A percentile compares a stretch with the other conserved stretches of the same genome.
phyloP scores from a whole-genome alignment of 2,888 invertebrate genomes.

The Palloptera scutellata region DNA sequence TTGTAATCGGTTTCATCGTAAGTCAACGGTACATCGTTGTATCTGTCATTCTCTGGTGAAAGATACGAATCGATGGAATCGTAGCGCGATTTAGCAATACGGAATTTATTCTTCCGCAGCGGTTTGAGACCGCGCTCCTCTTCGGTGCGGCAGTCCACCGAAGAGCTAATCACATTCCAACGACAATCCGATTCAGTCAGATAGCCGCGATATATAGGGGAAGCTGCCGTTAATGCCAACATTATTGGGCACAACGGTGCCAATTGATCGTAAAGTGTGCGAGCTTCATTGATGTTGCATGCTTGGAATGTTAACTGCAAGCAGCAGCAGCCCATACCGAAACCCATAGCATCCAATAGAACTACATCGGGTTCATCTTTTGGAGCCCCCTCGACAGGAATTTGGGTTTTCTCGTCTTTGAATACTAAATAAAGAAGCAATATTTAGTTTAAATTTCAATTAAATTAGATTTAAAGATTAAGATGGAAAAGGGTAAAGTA shows the following conservation, averaged over 20 bases:
- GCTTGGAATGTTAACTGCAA: slow-evolving; percentile 93
- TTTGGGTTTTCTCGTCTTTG: slow-evolving; percentile 85
- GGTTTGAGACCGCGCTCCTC: slow-evolving; percentile 88
- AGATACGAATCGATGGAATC: slow-evolving; percentile 98
- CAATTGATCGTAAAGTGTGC: slow-evolving; percentile 95
- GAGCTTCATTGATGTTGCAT: slow-evolving; percentile 94
- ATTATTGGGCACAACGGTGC: slow-evolving; percentile 97
- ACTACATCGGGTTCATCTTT: slow-evolving; percentile 87
- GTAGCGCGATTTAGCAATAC: slow-evolving; percentile 93
- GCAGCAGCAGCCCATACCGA: slow-evolving; percentile 99
- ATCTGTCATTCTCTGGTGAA: slow-evolving; percentile 85
- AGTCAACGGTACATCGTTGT: slow-evolving; percentile 92
- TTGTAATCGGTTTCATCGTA: slow-evolving; percentile 86
- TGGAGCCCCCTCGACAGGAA: slow-evolving; percentile 83
- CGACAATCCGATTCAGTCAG: slow-evolving; percentile 96
- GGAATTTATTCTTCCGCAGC: slow-evolving; percentile 77
- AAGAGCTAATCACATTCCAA: slow-evolving; percentile 96
- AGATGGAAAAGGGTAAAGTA: too few species aligned
- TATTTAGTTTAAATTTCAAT: too few species aligned
- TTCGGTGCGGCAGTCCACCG: slow-evolving; percentile 93
- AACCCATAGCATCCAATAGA: slow-evolving; percentile 99
- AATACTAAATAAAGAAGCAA: slow-evolving; percentile 71
- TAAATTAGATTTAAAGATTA: too few species aligned
- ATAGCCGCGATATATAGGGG: slow-evolving; percentile 92
- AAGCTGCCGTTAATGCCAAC: slow-evolving; percentile 96